Conservation (phyloP, 2,113 vertebrate genomes). For the Sarotherodon lohbergeri region DNA sequence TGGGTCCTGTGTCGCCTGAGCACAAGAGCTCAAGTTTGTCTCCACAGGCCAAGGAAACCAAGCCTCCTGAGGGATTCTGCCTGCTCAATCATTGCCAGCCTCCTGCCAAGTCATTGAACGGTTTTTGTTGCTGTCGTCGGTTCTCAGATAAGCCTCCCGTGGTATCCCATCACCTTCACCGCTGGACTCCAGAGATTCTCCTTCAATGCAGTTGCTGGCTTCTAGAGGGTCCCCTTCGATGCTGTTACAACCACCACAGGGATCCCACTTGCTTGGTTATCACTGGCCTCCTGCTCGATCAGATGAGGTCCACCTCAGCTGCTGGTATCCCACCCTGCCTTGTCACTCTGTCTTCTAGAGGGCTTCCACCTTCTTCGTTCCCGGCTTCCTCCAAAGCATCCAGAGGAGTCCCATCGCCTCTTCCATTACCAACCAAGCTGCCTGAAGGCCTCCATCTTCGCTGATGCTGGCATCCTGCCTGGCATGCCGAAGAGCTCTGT, state of each 20-base stretch:
- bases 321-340: not conserved
- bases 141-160: not conserved
- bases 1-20: not conserved
- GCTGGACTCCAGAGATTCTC: not conserved
- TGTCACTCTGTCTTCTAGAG: not conserved
- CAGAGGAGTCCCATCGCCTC: not conserved
- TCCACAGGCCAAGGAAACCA: not conserved
- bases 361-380: not conserved
- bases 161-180: not conserved
- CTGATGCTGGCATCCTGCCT: not conserved
- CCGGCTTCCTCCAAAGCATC: not conserved
- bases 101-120: not conserved
- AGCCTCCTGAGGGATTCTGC: not conserved
- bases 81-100: rapidly evolving
- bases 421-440: not conserved
- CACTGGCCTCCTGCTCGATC: not conserved
- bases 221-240: rapidly evolving
- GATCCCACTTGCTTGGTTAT: not conserved
- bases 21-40: not conserved
- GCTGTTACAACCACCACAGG: not conserved
- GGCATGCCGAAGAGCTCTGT: not conserved
- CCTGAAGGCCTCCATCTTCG: not conserved
- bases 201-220: not conserved
- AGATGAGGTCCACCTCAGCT: not conserved
- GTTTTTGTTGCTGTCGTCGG: not conserved